A percentile compares a stretch with the other conserved stretches of the same genome.
Conservation (phyloP, 1,140 invertebrate species). For the Trichonephila clavipes region DNA sequence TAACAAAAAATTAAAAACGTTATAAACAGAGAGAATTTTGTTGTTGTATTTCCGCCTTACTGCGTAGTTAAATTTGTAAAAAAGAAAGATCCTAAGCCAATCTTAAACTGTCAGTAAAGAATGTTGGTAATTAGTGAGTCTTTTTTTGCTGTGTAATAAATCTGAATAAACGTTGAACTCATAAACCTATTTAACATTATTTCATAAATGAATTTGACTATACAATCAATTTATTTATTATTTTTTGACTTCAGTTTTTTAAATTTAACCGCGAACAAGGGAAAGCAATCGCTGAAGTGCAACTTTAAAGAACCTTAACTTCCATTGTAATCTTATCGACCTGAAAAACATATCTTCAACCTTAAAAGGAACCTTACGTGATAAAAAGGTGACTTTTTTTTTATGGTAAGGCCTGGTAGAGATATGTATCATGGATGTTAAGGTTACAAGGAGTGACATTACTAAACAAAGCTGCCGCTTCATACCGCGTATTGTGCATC, state of each 20-base stretch:
- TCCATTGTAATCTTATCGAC: conserved; percentile 52
- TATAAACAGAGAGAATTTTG: no score
- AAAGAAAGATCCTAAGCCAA: no score
- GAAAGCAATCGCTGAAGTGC: conserved; percentile 41
- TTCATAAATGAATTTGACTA: neutral
- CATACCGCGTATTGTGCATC: conserved; percentile 19
- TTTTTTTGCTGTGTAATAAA: no score
- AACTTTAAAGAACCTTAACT: conserved; percentile 21
- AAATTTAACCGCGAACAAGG: neutral
- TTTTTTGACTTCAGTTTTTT: neutral
- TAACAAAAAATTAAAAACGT: no score
- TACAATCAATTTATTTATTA: neutral
- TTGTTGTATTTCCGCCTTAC: no score
- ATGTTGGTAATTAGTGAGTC: no score
- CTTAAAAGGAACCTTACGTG: conserved; percentile 50
- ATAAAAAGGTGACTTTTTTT: conserved; percentile 58
- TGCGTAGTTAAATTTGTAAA: no score
- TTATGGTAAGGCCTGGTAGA: conserved; percentile 47
- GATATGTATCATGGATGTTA: conserved; percentile 53
- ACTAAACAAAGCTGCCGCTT: conserved; percentile 53
- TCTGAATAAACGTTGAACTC: neutral
- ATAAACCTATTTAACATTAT: neutral
- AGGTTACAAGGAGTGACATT: conserved; percentile 57
- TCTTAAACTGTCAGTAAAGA: no score
- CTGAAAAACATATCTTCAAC: conserved; percentile 45